A percentile compares a stretch with the other conserved stretches of the same genome.
These are phyloP conservation scores for Bolinopsis microptera DNA, from an alignment of 37 sponge, comb jelly and placozoan species.

Conservation along the genomic window DNA sequence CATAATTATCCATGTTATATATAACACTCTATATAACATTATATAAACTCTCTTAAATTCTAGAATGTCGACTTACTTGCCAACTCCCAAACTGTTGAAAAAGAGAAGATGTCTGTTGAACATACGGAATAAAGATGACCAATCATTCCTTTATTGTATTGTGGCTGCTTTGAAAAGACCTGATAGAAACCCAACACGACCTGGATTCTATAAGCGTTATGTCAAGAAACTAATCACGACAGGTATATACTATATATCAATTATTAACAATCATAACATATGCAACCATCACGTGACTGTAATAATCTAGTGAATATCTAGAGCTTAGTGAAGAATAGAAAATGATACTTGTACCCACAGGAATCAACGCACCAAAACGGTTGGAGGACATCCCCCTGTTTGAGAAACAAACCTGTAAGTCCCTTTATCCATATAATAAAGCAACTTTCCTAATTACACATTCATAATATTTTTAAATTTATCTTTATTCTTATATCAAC, in stretches of 20 bases:
- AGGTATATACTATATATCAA: too few species aligned
- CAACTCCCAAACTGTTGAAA: not conserved
- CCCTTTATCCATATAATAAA: too few species aligned
- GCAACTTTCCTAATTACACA: too few species aligned
- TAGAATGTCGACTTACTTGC: not conserved
- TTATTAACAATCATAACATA: not conserved
- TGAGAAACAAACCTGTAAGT: not conserved
- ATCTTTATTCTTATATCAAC: too few species aligned
- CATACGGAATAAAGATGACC: not conserved
- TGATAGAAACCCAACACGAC: not conserved
- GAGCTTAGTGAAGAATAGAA: too few species aligned
- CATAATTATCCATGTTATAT: not conserved
- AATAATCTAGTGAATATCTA: too few species aligned
- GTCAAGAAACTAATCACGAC: too few species aligned
- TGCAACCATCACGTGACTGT: too few species aligned
- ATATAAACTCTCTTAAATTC: not conserved
- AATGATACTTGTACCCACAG: too few species aligned
- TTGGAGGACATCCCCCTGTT: slow-evolving; percentile 15
- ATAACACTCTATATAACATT: not conserved
- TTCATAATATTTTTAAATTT: too few species aligned
- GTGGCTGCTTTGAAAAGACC: not conserved
- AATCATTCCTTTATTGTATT: not conserved
- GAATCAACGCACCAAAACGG: not conserved
- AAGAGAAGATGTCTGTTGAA: not conserved
- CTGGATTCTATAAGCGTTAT: not conserved